Percentiles rank a stretch among this genome's conserved stretches.
phyloP scores from a whole-genome alignment of 2,888 invertebrate species.

The Lithophane ornitopus region DNA sequence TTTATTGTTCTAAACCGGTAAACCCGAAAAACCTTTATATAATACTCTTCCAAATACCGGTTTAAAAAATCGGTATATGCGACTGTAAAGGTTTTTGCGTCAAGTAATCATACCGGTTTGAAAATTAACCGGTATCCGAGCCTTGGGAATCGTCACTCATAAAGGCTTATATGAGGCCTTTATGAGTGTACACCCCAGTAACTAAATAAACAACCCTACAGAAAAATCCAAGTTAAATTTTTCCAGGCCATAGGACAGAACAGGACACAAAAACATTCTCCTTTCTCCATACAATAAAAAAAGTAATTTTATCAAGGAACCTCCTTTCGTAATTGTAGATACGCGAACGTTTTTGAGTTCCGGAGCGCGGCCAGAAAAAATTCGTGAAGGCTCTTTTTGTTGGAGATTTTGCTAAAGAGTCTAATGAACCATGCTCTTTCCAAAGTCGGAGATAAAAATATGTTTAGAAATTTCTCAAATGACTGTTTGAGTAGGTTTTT shows the following conservation, averaged over 20 bases:
- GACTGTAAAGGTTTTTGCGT: too few species aligned
- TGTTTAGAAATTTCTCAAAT: too few species aligned
- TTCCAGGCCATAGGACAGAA: slow-evolving; percentile 18
- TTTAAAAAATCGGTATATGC: too few species aligned
- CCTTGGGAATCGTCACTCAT: too few species aligned
- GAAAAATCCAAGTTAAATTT: background rate
- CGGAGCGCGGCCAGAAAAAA: slow-evolving; percentile 57
- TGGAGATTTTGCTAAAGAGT: slow-evolving; percentile 60
- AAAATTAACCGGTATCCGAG: too few species aligned
- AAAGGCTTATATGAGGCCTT: too few species aligned
- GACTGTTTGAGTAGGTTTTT: slow-evolving; percentile 21
- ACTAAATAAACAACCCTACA: too few species aligned
- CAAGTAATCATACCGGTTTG: too few species aligned
- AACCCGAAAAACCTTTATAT: too few species aligned
- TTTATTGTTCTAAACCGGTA: too few species aligned
- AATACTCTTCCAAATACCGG: too few species aligned
- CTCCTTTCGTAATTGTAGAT: slow-evolving; percentile 56
- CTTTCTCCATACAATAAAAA: slow-evolving; percentile 53
- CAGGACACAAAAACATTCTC: slow-evolving; percentile 52
- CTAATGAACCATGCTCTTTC: slow-evolving; percentile 63
- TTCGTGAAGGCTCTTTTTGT: slow-evolving; percentile 53
- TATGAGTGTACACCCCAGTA: too few species aligned
- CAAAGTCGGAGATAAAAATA: slow-evolving; percentile 53
- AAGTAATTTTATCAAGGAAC: slow-evolving; percentile 62
- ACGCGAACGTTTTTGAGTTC: slow-evolving; percentile 59